Percentiles rank a stretch among this genome's conserved stretches.
These are phyloP conservation scores for Glossophaga mutica DNA, from an alignment of 2,797 vertebrate genomes.

Conservation along the genomic window DNA sequence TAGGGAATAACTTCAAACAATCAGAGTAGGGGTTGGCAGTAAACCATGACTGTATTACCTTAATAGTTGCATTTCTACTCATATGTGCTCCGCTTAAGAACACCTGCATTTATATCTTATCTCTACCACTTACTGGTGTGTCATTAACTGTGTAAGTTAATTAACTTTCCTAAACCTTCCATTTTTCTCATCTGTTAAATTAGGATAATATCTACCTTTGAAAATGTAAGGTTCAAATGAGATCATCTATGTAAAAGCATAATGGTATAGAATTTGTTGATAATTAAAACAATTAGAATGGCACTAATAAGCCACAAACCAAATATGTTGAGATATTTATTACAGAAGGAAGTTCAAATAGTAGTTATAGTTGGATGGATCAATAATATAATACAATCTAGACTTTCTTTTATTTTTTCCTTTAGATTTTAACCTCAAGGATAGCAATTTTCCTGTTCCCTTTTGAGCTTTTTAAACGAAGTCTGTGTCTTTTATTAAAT, in stretches of 20 bases:
- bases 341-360: background rate
- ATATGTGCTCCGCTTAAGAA: background rate
- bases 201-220: background rate
- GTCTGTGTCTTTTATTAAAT: background rate
- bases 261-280: background rate
- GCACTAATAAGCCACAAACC: background rate
- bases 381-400: background rate
- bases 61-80: background rate
- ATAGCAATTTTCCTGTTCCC: background rate
- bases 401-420: background rate
- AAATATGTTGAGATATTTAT: background rate
- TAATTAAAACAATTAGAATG: background rate
- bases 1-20: background rate
- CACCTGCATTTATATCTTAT: background rate
- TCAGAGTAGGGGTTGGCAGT: background rate
- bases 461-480: background rate
- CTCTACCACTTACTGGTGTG: background rate
- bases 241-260: background rate
- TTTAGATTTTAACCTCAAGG: background rate
- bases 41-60: background rate
- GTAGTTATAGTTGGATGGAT: background rate
- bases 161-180: conserved; percentile 1
- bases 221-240: conserved; percentile 23
- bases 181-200: conserved; percentile 18
- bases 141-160: conserved; percentile 7